Base-by-base conservation (phyloP, 2,888 invertebrate genomes). In the Subacronicta megacephala region DNA sequence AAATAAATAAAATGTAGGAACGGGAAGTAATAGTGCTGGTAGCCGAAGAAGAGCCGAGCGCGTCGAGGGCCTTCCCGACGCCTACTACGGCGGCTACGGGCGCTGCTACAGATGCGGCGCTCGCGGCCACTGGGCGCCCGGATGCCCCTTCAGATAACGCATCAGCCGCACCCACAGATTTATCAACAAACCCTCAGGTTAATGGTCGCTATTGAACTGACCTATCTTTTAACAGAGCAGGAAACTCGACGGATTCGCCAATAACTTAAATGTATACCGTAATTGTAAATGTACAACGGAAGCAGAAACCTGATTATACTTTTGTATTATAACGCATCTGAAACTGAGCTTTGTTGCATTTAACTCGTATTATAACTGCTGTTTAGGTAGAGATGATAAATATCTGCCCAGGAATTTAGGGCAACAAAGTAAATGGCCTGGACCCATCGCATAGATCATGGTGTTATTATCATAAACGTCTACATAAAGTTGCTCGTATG, bases 51-150 rank as follows among this genome's bases (percentile, higher is more conserved):
- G 80, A 51, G 66, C 79, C 41, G 58, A 75, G 41, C 12, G 9
- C 61, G 84, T 91, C 75, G 77, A 82, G 51, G 93, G 93, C 3
- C 36, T 78, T 15, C 83, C 87, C 5, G 92, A 87, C 38, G 79
- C 88, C 26, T 95, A 94, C 85, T 95, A 94, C 88, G 95, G 95
- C 63, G 95, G 96, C 65, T 95, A 95, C 88, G 96, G 96, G 12
- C 84, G 90, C 56, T 96, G 96, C 84, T 96, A 79, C 86, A 81
- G 75, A 35, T 96, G 96, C 85, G 95, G 95, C 52, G 85, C 87
- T 38, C 79, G 80, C 56, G 95, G 95, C 4, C 95, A 95, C 83
- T 95, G 95, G 95, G 91, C 94, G 2, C 87, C 90, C 50, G 92
- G 90, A 66, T 93, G 93, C 78, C 92, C 92, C 54, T 63, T 73